Percentiles rank a stretch among this genome's conserved stretches.
phyloP scores from a whole-genome alignment of 2,888 invertebrate genomes.

The Amphipyra tragopoginis region DNA sequence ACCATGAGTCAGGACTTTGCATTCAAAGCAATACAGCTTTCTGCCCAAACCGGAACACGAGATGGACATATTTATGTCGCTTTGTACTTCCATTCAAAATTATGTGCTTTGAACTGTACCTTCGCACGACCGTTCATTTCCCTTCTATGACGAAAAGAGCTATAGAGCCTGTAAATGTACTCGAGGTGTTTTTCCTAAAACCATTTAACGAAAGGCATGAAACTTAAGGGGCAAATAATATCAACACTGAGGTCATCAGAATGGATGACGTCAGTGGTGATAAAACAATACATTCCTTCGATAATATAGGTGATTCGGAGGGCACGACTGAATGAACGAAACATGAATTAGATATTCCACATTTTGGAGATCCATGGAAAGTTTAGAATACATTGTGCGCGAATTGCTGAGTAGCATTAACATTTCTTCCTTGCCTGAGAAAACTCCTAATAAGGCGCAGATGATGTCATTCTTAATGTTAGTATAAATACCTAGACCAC shows the following conservation, averaged over 20 bases:
- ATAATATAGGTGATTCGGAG: constrained; percentile 7
- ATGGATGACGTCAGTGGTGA: constrained; percentile 55
- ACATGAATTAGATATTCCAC: not conserved
- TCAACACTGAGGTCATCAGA: constrained; percentile 51
- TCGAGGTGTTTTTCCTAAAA: too few relatives aligned
- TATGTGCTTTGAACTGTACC: not conserved
- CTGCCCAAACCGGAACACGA: not conserved
- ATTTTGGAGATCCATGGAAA: not conserved
- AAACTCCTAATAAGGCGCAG: constrained; percentile 18
- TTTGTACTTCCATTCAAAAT: too few relatives aligned
- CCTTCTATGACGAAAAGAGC: not conserved
- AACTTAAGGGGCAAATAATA: constrained; percentile 33
- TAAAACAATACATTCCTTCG: constrained; percentile 13
- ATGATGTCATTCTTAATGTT: constrained; percentile 44
- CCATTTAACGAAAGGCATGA: constrained; percentile 21
- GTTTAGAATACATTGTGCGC: not conserved
- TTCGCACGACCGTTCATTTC: not conserved
- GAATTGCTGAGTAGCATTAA: constrained; percentile 9
- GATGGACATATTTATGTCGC: not conserved
- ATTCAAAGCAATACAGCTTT: constrained; percentile 9
- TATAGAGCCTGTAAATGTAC: too few relatives aligned
- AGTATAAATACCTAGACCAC: constrained; percentile 14
- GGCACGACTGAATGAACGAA: constrained; percentile 1
- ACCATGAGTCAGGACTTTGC: not conserved
- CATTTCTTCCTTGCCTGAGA: constrained; percentile 24